Conservation (phyloP, 2,888 invertebrate genomes). For the Chirona hameri region DNA sequence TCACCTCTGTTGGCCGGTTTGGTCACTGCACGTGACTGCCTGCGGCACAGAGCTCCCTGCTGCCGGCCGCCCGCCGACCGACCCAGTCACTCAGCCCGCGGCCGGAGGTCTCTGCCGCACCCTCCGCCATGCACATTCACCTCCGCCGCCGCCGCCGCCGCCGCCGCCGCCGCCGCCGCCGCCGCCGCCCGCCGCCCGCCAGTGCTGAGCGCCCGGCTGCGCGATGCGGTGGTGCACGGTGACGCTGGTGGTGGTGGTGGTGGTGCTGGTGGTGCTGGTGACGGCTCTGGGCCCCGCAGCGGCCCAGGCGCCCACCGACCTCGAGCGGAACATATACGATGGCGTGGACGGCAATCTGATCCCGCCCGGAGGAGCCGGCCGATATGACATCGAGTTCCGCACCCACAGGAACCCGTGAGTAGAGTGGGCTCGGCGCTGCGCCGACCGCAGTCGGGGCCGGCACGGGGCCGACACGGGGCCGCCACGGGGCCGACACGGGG, state of each 20-base stretch:
- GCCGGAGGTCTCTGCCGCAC: too few relatives aligned
- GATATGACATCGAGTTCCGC: neutral
- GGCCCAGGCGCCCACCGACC: neutral
- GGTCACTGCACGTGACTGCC: too few relatives aligned
- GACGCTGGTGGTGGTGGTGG: neutral
- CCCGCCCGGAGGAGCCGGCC: neutral
- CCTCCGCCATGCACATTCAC: too few relatives aligned
- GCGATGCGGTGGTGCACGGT: neutral
- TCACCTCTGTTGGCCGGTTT: too few relatives aligned
- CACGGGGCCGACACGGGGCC: too few relatives aligned
- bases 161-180: neutral
- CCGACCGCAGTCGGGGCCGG: too few relatives aligned
- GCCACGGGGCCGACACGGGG: too few relatives aligned
- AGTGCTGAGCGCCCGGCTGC: neutral
- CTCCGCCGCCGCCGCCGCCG: too few relatives aligned
- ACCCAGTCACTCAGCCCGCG: too few relatives aligned
- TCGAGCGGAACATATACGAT: neutral
- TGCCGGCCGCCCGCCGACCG: too few relatives aligned
- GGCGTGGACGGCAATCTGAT: neutral
- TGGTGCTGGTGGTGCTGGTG: neutral
- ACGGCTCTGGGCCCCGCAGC: neutral
- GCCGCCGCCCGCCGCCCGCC: neutral
- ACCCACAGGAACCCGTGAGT: constrained; percentile 1
- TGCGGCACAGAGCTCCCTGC: too few relatives aligned
- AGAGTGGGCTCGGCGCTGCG: too few relatives aligned